Conservation (phyloP, 2,888 invertebrate genomes). For the Lasius fuliginosus region DNA sequence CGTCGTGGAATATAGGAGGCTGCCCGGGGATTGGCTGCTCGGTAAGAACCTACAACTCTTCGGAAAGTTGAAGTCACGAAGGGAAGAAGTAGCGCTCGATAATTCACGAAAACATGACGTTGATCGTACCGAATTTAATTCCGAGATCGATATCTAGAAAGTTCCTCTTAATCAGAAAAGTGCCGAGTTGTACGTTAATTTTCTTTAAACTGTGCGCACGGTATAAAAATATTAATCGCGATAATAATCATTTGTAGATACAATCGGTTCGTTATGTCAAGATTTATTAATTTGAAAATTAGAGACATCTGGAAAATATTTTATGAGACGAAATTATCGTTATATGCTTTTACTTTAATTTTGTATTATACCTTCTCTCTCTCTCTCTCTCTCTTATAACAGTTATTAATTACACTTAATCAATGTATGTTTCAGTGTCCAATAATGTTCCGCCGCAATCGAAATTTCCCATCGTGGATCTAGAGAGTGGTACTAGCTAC, state of each 20-base stretch:
- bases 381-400: not conserved
- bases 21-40: conserved; percentile 83
- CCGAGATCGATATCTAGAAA: not conserved
- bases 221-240: not conserved
- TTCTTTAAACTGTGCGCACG: not conserved
- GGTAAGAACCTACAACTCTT: conserved; percentile 74
- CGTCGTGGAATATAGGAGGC: conserved; percentile 85
- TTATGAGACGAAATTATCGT: not conserved
- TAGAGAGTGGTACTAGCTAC: conserved; percentile 87
- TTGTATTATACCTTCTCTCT: not conserved
- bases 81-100: conserved; percentile 26
- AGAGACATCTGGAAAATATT: not conserved
- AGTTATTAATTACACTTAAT: conserved; percentile 13
- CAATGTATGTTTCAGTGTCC: conserved; percentile 84
- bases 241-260: not conserved
- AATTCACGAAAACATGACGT: conserved; percentile 14
- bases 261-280: not conserved
- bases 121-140: conserved; percentile 31
- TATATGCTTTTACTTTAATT: not conserved
- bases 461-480: conserved; percentile 86
- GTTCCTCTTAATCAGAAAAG: not conserved
- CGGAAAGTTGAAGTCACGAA: conserved; percentile 27
- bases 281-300: not conserved
- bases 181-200: not conserved
- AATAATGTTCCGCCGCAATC: conserved; percentile 87